Conservation (phyloP, 2,797 vertebrate species). For the Bothrops alternatus region DNA sequence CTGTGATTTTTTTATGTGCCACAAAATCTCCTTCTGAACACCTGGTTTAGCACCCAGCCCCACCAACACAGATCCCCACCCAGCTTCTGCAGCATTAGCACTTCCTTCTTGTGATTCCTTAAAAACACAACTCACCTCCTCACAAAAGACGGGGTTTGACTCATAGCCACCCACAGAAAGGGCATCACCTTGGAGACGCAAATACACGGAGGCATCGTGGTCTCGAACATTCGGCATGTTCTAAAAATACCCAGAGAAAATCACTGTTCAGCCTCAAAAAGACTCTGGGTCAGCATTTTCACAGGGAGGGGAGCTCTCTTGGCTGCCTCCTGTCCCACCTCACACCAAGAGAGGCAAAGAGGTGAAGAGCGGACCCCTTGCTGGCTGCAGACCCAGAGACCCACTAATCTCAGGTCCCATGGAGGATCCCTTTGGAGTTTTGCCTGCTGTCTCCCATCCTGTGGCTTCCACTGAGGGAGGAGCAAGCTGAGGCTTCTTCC, state of each 20-base stretch:
- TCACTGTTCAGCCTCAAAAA: not conserved
- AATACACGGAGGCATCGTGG: slow-evolving; percentile 94
- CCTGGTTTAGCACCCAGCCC: not conserved
- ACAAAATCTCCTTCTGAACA: accelerated
- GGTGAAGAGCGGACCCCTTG: not conserved
- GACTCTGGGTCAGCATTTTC: not conserved
- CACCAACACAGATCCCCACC: not conserved
- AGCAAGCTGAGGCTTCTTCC: not conserved
- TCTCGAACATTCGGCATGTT: slow-evolving; percentile 98
- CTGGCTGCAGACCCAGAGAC: not conserved
- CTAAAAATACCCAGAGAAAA: slow-evolving; percentile 58
- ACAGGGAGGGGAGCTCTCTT: not conserved
- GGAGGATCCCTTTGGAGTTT: not conserved
- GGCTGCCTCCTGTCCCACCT: not conserved
- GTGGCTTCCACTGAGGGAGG: not conserved
- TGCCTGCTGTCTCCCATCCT: not conserved
- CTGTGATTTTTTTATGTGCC: accelerated
- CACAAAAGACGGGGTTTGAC: slow-evolving; percentile 93
- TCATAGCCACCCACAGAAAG: slow-evolving; percentile 97
- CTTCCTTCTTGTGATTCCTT: not conserved
- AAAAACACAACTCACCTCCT: slow-evolving; percentile 78
- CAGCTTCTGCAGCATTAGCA: not conserved
- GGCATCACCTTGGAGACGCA: slow-evolving; percentile 97
- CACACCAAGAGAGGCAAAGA: not conserved
- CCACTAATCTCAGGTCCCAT: not conserved